Conservation (phyloP, 2,888 invertebrate genomes). For the Patella depressa region DNA sequence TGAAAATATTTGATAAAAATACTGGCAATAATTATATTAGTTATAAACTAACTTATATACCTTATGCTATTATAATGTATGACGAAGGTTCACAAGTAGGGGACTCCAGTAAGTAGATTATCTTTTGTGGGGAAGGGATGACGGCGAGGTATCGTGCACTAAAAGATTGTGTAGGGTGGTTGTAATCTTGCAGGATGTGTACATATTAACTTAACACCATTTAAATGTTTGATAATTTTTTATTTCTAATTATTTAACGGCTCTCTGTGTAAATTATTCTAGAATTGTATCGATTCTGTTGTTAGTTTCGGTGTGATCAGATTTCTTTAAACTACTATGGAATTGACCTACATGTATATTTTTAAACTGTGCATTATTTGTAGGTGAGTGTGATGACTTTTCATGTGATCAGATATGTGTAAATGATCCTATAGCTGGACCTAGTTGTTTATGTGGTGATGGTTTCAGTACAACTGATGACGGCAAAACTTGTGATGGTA, state of each 20-base stretch:
- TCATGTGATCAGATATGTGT: constrained; percentile 64
- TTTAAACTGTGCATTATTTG: constrained; percentile 10
- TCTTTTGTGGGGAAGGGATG: no score
- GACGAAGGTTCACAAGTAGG: constrained; percentile 54
- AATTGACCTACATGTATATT: not conserved
- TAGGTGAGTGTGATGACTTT: constrained; percentile 51
- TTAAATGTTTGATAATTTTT: no score
- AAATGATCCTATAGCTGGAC: constrained; percentile 44
- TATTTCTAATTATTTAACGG: no score
- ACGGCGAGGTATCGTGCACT: no score
- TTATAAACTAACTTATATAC: constrained; percentile 58
- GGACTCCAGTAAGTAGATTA: constrained; percentile 46
- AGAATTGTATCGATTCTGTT: not conserved
- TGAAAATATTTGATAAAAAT: constrained; percentile 58
- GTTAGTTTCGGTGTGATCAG: not conserved
- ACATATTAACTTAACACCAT: no score
- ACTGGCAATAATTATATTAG: constrained; percentile 53
- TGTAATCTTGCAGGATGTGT: no score
- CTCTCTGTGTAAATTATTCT: no score
- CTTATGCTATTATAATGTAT: constrained; percentile 66
- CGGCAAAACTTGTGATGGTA: constrained; percentile 76
- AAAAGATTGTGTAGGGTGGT: no score
- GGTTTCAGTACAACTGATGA: constrained; percentile 77
- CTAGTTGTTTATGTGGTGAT: constrained; percentile 78
- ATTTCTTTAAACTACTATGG: not conserved